These are phyloP conservation scores for Osmoderma eremita DNA, from an alignment of 2,888 invertebrate genomes.

Conservation along the genomic window DNA sequence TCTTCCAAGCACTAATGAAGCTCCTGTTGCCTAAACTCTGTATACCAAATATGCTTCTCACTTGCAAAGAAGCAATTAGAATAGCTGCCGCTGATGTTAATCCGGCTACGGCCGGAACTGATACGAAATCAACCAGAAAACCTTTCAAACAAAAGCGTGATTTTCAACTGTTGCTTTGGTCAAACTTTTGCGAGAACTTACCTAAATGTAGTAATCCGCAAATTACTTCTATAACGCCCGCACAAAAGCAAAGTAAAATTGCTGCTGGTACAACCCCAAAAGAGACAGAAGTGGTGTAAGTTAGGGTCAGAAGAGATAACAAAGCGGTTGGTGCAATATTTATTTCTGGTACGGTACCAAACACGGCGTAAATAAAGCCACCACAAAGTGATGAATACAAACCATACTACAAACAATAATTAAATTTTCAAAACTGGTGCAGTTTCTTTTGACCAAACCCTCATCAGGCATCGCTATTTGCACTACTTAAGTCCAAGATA, in stretches of 20 bases:
- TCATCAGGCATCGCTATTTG: too few relatives aligned
- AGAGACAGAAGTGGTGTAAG: slow-evolving; percentile 66
- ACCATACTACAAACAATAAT: slow-evolving; percentile 79
- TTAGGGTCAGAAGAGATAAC: slow-evolving; percentile 77
- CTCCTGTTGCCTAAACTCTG: slow-evolving; percentile 53
- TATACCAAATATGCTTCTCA: slow-evolving; percentile 75
- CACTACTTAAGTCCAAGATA: slow-evolving; percentile 1
- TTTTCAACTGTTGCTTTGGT: neutral
- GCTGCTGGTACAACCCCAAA: slow-evolving; percentile 69
- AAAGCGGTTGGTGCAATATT: slow-evolving; percentile 80
- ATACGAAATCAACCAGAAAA: slow-evolving; percentile 79
- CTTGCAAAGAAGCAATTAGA: slow-evolving; percentile 79
- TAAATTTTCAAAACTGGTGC: too few relatives aligned
- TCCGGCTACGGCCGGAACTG: slow-evolving; percentile 77
- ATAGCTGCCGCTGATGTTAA: slow-evolving; percentile 82
- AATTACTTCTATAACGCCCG: slow-evolving; percentile 72
- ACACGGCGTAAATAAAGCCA: slow-evolving; percentile 79
- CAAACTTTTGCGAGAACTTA: slow-evolving; percentile 52
- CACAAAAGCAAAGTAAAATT: slow-evolving; percentile 72
- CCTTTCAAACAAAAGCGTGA: slow-evolving; percentile 62
- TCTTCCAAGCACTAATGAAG: slow-evolving; percentile 70
- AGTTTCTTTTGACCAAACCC: too few relatives aligned
- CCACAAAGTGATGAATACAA: slow-evolving; percentile 85
- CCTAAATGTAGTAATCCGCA: slow-evolving; percentile 75
- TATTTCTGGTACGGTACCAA: slow-evolving; percentile 77